Evolutionary conservation across 2,113 vertebrate species (phyloP), one percentile per base, ranked within the genome.

Genomic region (Notothenia rossii): DNA sequence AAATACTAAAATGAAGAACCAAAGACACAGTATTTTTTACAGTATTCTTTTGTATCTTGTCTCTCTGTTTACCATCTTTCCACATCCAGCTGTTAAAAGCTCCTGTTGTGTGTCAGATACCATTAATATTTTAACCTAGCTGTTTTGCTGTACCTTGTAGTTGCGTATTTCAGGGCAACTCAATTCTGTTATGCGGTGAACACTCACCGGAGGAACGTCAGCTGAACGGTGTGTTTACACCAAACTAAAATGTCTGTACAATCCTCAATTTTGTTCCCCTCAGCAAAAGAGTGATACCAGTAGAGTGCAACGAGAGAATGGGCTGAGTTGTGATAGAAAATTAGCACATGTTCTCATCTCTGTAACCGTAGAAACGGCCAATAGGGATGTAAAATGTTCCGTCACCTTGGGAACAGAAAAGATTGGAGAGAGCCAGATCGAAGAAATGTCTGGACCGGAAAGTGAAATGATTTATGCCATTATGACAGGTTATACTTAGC

Each of bases 361-460:
- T 58, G 87, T 91, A 85, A 87, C 84, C 68, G n/a, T 89, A 88
- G 86, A 89, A 91, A 92, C 77, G 13, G 54, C 84, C 73, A 45
- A n/a, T 46, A 3, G 29, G 33, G 50, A 84, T 87, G 76, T 77
- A 72, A 82, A 84, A 82, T 70, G 72, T 7, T 60, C 49, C 0
- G 40, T 88, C 88, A 88, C 89, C 86, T 86, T 86, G 85, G 86
- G 79, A 92, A 89, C 82, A 76, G 72, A 74, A 72, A 29, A 8
- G 13, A 56, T 58, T 12, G 54, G 25, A 77, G 67, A 74, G 69
- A 50, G 20, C 2, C 10, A 54, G 75, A 79, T 46, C 40, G 49
- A n/a, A 83, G 58, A 58, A 77, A 85, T 77, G 51, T 79, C 70
- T 79, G 70, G 77, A 77, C 79, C 10, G 60, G 33, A 45, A 72